Conservation (phyloP, 2,113 vertebrate species). For the Tichodroma muraria region DNA sequence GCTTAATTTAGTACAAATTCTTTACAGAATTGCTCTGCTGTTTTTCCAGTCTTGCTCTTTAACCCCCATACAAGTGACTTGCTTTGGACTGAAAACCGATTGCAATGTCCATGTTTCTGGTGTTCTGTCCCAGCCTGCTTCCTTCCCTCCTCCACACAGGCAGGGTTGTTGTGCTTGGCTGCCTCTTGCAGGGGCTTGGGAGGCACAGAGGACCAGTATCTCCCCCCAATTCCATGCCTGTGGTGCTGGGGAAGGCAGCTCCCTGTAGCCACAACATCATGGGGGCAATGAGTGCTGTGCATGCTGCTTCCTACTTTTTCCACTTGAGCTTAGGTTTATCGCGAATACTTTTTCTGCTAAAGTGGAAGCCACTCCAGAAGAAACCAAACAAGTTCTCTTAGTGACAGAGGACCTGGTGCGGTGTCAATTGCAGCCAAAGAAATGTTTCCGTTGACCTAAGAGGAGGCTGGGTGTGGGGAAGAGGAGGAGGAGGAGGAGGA, state of each 20-base stretch:
- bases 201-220: not conserved
- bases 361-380: not conserved
- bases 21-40: not conserved
- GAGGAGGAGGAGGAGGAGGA: not conserved
- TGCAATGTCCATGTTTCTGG: not conserved
- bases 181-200: not conserved
- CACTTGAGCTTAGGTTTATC: not conserved
- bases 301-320: not conserved
- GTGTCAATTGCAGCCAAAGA: not conserved
- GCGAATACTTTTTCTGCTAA: not conserved
- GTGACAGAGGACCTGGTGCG: not conserved
- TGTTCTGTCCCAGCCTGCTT: not conserved
- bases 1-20: not conserved
- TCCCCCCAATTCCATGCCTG: not conserved
- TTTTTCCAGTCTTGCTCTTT: slow-evolving; percentile 22
- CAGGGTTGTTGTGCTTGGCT: not conserved
- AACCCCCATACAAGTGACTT: not conserved
- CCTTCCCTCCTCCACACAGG: not conserved
- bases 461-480: not conserved
- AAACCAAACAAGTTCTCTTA: not conserved
- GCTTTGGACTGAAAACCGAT: not conserved
- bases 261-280: not conserved
- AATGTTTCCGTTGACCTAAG: not conserved
- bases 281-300: fast-evolving
- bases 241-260: not conserved